A percentile compares a stretch with the other conserved stretches of the same genome.
Conservation (phyloP, 2,888 invertebrate genomes). For the Linhomoeus sp. region DNA sequence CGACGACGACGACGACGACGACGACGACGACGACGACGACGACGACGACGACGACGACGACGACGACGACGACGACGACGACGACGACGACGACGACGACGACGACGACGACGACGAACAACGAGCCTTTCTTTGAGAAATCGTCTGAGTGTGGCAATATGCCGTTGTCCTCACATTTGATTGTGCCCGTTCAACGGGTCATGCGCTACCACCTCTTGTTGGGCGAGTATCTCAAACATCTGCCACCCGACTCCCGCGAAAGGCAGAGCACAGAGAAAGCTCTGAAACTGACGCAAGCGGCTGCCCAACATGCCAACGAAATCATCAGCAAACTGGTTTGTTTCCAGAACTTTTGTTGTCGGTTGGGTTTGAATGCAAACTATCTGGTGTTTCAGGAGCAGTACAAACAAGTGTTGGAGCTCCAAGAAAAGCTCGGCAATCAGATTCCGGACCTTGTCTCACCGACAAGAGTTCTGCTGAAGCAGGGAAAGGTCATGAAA, state of each 20-base stretch:
- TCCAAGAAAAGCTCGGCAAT: conserved; percentile 41
- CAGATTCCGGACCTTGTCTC: conserved; percentile 41
- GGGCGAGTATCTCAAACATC: conserved; percentile 37
- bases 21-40: too few species aligned
- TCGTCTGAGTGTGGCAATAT: conserved; percentile 37
- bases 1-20: too few species aligned
- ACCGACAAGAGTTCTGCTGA: conserved; percentile 39
- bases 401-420: conserved; percentile 43
- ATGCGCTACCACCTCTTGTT: conserved; percentile 39
- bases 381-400: conserved; percentile 38
- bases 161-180: conserved; percentile 38
- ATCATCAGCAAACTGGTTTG: conserved; percentile 42
- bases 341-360: background rate
- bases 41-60: too few species aligned
- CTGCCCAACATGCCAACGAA: conserved; percentile 45
- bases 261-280: conserved; percentile 36
- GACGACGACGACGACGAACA: too few species aligned
- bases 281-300: conserved; percentile 40
- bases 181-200: conserved; percentile 40
- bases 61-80: too few species aligned
- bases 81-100: too few species aligned
- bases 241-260: conserved; percentile 34
- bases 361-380: too few species aligned
- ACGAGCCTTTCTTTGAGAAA: too few species aligned
- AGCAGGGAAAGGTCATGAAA: conserved; percentile 37